Conservation (phyloP, 2,888 invertebrate species). For the Campaea margaritaria region DNA sequence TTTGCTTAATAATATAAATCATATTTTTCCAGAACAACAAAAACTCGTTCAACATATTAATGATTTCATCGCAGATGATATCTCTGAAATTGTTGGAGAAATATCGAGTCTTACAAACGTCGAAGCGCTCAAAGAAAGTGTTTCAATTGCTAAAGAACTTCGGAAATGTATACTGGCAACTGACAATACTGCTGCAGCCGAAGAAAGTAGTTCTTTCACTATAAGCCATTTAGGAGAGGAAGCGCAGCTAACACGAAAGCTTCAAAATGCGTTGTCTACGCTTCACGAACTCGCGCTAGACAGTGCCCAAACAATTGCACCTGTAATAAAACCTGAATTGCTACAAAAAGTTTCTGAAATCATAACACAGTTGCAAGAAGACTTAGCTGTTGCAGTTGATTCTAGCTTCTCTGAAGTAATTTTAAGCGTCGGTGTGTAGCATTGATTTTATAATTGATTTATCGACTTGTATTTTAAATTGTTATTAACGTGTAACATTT, state of each 20-base stretch:
- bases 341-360: constrained; percentile 52
- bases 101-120: constrained; percentile 40
- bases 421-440: constrained; percentile 36
- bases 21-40: constrained; percentile 30
- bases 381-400: constrained; percentile 47
- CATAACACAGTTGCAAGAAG: constrained; percentile 58
- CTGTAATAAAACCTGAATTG: constrained; percentile 40
- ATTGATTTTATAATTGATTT: not conserved
- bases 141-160: constrained; percentile 47
- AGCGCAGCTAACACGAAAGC: constrained; percentile 44
- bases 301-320: constrained; percentile 43
- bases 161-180: constrained; percentile 39
- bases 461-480: not conserved
- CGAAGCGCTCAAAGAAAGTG: constrained; percentile 45
- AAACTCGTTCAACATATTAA: constrained; percentile 48
- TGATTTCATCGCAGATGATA: constrained; percentile 50
- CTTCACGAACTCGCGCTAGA: constrained; percentile 52
- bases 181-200: constrained; percentile 25
- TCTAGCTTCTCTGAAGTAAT: constrained; percentile 34
- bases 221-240: constrained; percentile 38
- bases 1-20: not conserved
- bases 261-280: constrained; percentile 49
- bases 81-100: constrained; percentile 43
- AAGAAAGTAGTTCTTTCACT: constrained; percentile 25
- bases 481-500: not conserved